These are phyloP conservation scores for Fulica atra DNA, from an alignment of 2,113 vertebrate genomes.

Conservation along the genomic window DNA sequence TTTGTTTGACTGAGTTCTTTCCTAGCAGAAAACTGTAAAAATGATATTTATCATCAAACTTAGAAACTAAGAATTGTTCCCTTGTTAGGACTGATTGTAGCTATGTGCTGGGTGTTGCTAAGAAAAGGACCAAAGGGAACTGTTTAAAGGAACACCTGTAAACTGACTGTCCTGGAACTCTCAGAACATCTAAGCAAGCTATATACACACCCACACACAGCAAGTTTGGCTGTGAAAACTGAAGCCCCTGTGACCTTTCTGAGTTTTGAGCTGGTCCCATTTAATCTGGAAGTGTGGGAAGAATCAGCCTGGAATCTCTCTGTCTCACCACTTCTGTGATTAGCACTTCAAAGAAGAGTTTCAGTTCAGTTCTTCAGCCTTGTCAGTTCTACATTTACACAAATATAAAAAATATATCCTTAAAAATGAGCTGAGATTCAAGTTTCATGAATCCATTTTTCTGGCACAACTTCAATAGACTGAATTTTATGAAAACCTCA, in stretches of 20 bases:
- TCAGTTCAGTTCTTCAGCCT: background rate
- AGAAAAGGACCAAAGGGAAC: too few relatives aligned
- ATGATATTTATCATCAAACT: too few relatives aligned
- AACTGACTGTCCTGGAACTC: too few relatives aligned
- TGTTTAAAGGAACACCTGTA: too few relatives aligned
- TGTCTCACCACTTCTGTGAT: background rate
- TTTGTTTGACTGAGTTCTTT: background rate
- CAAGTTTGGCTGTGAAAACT: too few relatives aligned
- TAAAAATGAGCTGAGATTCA: background rate
- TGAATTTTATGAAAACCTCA: background rate
- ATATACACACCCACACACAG: too few relatives aligned
- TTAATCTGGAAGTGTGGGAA: background rate
- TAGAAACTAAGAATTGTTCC: too few relatives aligned
- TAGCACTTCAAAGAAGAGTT: conserved; percentile 1
- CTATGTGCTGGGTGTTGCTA: too few relatives aligned
- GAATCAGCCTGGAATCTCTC: background rate
- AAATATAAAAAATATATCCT: background rate
- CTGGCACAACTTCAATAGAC: background rate
- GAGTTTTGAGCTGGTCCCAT: background rate
- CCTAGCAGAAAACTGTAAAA: background rate
- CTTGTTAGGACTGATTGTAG: too few relatives aligned
- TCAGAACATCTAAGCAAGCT: too few relatives aligned
- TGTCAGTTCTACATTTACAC: background rate
- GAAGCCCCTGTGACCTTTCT: too few relatives aligned
- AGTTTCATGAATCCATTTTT: background rate